phyloP scores from a whole-genome alignment of 2,113 vertebrate genomes.

The Sturnus vulgaris region DNA sequence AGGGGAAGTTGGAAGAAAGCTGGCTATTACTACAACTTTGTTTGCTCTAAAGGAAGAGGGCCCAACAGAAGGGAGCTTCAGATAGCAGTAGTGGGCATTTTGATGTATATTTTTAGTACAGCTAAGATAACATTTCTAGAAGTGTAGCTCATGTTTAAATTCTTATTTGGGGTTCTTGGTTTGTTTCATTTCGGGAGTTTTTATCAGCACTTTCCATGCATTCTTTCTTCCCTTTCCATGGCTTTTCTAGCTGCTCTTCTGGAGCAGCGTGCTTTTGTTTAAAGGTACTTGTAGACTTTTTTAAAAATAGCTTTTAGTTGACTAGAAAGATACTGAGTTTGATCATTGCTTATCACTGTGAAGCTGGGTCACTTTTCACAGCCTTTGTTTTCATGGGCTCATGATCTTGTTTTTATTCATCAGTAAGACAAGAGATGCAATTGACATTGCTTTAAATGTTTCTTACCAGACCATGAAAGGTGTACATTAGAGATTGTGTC shows the following conservation, averaged over 20 bases:
- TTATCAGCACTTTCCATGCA: background rate
- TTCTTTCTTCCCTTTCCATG: background rate
- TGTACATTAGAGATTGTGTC: background rate
- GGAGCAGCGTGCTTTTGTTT: background rate
- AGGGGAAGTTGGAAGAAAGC: constrained; percentile 39
- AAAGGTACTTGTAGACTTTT: background rate
- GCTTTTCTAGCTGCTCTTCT: background rate
- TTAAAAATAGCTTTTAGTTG: background rate
- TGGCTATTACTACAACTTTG: constrained; percentile 11
- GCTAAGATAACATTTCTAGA: background rate
- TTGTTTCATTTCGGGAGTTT: background rate
- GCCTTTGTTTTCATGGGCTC: background rate
- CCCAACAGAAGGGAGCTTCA: constrained; percentile 53
- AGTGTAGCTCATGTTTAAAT: background rate
- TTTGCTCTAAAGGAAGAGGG: constrained; percentile 55
- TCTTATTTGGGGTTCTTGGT: constrained; percentile 7
- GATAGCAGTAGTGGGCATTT: constrained; percentile 40
- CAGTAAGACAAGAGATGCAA: background rate
- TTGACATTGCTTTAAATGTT: background rate
- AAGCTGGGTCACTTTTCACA: background rate
- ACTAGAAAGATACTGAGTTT: background rate
- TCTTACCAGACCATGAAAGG: background rate
- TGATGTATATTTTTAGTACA: constrained; percentile 23
- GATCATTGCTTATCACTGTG: background rate
- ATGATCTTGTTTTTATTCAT: background rate